Evolutionary conservation across 2,888 invertebrate species (phyloP), one percentile per base, ranked within the genome.

Genomic region (Empis livida): DNA sequence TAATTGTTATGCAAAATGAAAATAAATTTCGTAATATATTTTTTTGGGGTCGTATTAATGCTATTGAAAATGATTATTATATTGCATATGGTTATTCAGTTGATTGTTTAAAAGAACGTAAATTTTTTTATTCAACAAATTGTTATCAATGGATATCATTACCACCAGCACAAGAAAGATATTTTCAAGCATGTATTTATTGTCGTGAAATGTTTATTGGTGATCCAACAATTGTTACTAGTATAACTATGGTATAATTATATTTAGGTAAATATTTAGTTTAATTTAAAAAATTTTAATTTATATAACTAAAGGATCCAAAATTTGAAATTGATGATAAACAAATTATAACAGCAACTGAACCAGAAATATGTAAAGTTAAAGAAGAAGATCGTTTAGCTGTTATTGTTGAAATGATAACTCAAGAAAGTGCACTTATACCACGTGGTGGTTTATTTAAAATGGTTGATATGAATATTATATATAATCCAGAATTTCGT

Each of bases 31-130:
- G 74, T 14, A 78, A 80, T 61, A 77, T 88, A 45, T 90, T 81
- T 61, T 88, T 91, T 60, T 91, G 91, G 89, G 93, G 92, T 0
- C 80, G 82, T 61, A 80, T 93, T 45, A 76, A 79, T 54, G 91
- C 87, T 2, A 70, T 78, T 1, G 79, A 80, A 53, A 74, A 74
- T 15, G 90, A 91, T 66, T 93, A 93, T 64, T 87, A 82, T 61
- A 77, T 93, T 51, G 85, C 87, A 2, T 87, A 80, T 59, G 92
- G 93, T 13, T 80, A 82, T 54, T 71, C 73, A 16, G 78, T 75
- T 51, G 88, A 93, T 63, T 84, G 82, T 45, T 64, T 91, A 39
- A 64, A 70, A 16, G 82, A 82, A 48, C 78, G 79, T 59, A 80
- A 78, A 53, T 90, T 79, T 63, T 88, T 84, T 63, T 93, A 91